Base-by-base conservation (phyloP, 2,113 vertebrate species). In the Uria lomvia region DNA sequence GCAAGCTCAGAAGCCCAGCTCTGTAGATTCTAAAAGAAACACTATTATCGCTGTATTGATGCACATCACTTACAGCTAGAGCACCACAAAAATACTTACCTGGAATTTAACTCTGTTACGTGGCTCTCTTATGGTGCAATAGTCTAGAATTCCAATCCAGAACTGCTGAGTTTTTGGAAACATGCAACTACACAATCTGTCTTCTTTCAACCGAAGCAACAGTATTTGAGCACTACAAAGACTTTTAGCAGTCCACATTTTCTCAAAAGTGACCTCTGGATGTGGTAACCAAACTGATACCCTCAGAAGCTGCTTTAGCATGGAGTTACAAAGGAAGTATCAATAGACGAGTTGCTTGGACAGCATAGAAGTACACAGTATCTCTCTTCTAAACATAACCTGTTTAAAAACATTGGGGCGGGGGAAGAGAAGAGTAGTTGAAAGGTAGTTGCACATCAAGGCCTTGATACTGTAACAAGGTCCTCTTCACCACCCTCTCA, bases 231-330 rank as follows among this genome's bases (percentile, higher is more conserved):
- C 66, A 42, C 23, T 72, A 53, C 15, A 78, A 40, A 95, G 65
- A 11, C 15, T 72, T 91, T 47, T 92, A 36, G 60, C n/a, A 62
- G 80, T 79, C 96, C 91, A 93, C 97, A 97, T 97, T 87, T 94
- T 96, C 82, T 56, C 45, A 60, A 20, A 86, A 91, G 52, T 5
- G 30, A 65, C 23, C 40, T 86, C 79, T 84, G 59, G 60, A 77
- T 43, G 6, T 3, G 15, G 36, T 30, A 87, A 82, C 12, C 53
- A 60, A 72, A 85, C 5, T 3, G 52, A 56, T 27, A 40, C 8
- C 49, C 6, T 36, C 59, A 60, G 60, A 80, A 91, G 56, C 14
- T 40, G 50, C n/a, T 92, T 76, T 21, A 93, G 22, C 67, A 52
- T 7, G 34, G 52, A 88, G 66, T 73, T 86, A 87, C 34, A 76